phyloP scores from a whole-genome alignment of 2,113 vertebrate species.

The Carassius carassius region DNA sequence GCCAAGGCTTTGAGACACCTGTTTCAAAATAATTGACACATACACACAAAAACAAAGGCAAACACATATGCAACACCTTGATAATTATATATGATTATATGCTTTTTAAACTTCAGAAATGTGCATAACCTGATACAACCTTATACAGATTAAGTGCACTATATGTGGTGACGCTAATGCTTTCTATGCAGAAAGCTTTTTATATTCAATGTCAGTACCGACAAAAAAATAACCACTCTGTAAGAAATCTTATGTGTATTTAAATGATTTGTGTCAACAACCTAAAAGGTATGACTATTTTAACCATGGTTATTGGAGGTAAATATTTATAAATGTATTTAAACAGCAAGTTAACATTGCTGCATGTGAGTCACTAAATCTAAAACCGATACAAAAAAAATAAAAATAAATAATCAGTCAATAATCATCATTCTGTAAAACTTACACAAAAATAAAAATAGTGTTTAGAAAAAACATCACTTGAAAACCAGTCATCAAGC shows the following conservation, averaged over 20 bases:
- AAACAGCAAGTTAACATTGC: too few relatives aligned
- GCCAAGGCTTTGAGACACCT: constrained; percentile 48
- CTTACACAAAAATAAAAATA: too few relatives aligned
- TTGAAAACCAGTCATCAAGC: not conserved
- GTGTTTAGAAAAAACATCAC: too few relatives aligned
- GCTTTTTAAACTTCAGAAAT: not conserved
- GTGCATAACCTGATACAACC: not conserved
- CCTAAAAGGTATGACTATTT: not conserved
- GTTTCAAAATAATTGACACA: constrained; percentile 47
- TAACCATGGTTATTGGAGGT: not conserved
- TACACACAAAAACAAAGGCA: not conserved
- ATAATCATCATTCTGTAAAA: too few relatives aligned
- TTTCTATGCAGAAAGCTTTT: not conserved
- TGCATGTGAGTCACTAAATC: too few relatives aligned
- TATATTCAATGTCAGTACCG: not conserved
- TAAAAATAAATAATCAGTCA: too few relatives aligned
- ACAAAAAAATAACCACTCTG: not conserved
- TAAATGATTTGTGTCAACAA: not conserved
- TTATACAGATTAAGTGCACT: not conserved
- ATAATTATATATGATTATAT: constrained; percentile 24
- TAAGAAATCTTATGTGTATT: not conserved
- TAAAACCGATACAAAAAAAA: too few relatives aligned
- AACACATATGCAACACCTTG: not conserved
- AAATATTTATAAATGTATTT: not conserved
- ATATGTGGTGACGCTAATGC: not conserved